Conservation (phyloP, 1,140 invertebrate genomes). For the Varroa destructor region DNA sequence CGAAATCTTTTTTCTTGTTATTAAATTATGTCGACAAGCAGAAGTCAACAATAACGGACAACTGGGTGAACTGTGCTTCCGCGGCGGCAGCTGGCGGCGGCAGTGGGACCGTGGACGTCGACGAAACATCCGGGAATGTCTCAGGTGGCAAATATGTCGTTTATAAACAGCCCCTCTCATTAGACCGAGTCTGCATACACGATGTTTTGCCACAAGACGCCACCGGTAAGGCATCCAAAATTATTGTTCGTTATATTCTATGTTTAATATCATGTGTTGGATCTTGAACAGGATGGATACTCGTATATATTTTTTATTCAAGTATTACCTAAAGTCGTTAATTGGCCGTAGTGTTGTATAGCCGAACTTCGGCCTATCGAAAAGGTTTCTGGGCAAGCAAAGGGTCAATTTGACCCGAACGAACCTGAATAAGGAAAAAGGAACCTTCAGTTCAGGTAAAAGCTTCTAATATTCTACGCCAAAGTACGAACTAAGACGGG, state of each 20-base stretch:
- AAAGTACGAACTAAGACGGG: no score
- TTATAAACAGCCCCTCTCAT: constrained; percentile 52
- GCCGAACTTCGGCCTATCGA: no score
- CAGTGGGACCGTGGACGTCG: constrained; percentile 29
- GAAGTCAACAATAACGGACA: constrained; percentile 47
- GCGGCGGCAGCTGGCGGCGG: constrained; percentile 16
- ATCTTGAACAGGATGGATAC: background rate
- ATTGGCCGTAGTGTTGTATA: no score
- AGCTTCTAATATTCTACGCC: no score
- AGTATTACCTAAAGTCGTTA: no score
- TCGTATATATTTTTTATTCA: background rate
- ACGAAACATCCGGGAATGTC: constrained; percentile 25
- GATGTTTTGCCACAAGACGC: constrained; percentile 50
- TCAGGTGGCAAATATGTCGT: constrained; percentile 46
- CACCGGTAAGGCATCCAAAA: constrained; percentile 37
- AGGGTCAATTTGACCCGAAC: no score
- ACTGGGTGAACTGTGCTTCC: constrained; percentile 40
- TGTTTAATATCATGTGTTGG: background rate
- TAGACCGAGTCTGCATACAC: constrained; percentile 54
- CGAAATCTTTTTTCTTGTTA: background rate
- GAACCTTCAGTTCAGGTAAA: no score
- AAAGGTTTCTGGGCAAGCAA: no score
- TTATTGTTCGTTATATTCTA: background rate
- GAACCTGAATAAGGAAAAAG: no score
- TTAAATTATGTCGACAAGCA: constrained; percentile 33